Evolutionary conservation across 2,888 invertebrate species (phyloP).

Genomic region (Metalampra italica): DNA sequence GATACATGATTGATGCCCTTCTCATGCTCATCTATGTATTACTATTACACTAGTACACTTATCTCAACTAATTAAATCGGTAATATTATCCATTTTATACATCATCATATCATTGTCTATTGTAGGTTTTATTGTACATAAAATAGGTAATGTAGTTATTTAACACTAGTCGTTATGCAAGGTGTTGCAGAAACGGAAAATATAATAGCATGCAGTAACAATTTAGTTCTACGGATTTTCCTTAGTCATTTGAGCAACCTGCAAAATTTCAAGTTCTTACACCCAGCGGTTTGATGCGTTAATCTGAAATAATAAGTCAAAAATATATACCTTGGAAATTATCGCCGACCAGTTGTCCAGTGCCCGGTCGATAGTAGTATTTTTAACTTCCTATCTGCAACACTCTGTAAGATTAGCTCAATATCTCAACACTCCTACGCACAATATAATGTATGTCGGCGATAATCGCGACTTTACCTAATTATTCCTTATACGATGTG

Average conservation of each 20-base stretch:
- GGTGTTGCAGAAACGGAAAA: background rate
- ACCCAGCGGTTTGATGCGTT: too few species aligned
- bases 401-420: background rate
- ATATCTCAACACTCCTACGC: background rate
- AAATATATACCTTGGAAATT: too few species aligned
- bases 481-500: background rate
- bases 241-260: too few species aligned
- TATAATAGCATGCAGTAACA: too few species aligned
- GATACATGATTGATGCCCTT: too few species aligned
- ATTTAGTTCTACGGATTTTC: too few species aligned
- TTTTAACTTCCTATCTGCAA: too few species aligned
- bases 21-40: background rate
- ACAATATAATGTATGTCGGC: background rate
- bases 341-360: too few species aligned
- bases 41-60: background rate
- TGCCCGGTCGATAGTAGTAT: too few species aligned
- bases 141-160: constrained; percentile 32
- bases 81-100: constrained; percentile 2
- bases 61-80: background rate
- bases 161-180: constrained; percentile 27
- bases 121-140: constrained; percentile 47
- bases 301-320: too few species aligned
- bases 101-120: constrained; percentile 40
- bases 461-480: too few species aligned
- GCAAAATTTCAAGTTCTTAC: too few species aligned